Conservation (phyloP, 2,888 invertebrate species). For the Mesodorylaimus sp. region DNA sequence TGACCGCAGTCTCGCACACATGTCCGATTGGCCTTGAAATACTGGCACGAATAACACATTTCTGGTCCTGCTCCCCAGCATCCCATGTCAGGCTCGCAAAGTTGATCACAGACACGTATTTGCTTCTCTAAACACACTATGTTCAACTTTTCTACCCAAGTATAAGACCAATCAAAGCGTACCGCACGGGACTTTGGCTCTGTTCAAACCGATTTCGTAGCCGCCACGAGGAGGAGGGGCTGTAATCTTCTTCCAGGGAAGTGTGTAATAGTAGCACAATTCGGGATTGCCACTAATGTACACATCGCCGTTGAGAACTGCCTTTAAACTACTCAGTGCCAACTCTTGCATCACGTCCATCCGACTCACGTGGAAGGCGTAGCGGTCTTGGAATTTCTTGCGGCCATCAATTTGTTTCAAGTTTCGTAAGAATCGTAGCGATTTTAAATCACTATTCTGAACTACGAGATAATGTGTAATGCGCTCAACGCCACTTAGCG, state of each 20-base stretch:
- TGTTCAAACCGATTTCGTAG: not conserved
- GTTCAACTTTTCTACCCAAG: too few relatives aligned
- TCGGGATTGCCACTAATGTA: slow-evolving; percentile 69
- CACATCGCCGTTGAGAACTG: slow-evolving; percentile 35
- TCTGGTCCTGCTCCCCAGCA: slow-evolving; percentile 84
- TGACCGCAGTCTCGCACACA: slow-evolving; percentile 62
- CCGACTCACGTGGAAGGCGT: not conserved
- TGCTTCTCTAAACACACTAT: slow-evolving; percentile 48
- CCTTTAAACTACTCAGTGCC: slow-evolving; percentile 1
- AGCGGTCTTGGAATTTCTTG: not conserved
- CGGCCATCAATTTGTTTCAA: slow-evolving; percentile 1
- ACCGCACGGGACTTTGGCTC: not conserved
- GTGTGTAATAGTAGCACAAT: slow-evolving; percentile 69
- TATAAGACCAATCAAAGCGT: not conserved
- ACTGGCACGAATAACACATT: slow-evolving; percentile 71
- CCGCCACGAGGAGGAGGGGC: not conserved
- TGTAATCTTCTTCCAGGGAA: slow-evolving; percentile 68
- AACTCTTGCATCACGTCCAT: not conserved
- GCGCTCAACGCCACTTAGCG: not conserved
- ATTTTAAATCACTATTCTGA: too few relatives aligned
- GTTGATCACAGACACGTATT: slow-evolving; percentile 58
- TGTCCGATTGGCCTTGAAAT: slow-evolving; percentile 66
- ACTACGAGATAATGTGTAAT: not conserved
- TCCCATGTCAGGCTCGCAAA: slow-evolving; percentile 65
- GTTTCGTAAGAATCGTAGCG: slow-evolving; percentile 2